These are phyloP conservation scores for Rhinella marina DNA, from an alignment of 2,797 vertebrate species.

Conservation along the genomic window DNA sequence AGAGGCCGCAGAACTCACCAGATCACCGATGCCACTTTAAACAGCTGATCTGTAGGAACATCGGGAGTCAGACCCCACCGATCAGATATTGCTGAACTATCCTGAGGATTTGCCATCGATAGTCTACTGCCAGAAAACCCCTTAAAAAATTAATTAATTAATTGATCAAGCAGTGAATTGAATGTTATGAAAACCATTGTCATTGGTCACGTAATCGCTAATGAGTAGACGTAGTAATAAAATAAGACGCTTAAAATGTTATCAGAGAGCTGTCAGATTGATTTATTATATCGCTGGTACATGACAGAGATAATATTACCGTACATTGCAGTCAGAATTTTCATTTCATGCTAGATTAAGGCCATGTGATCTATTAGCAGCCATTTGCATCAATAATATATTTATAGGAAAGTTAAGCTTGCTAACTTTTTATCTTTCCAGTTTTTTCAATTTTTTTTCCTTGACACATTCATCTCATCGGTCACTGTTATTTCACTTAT, in stretches of 20 bases:
- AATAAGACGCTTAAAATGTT: slow-evolving; percentile 28
- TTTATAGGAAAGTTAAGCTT: too few species aligned
- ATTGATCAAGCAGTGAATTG: not conserved
- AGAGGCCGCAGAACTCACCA: too few species aligned
- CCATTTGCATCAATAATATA: not conserved
- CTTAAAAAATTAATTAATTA: not conserved
- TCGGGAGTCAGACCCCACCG: too few species aligned
- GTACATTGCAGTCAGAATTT: not conserved
- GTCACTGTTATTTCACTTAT: not conserved
- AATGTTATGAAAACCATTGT: not conserved
- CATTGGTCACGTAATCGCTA: slow-evolving; percentile 2
- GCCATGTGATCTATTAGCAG: not conserved
- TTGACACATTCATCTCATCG: not conserved
- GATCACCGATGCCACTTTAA: too few species aligned
- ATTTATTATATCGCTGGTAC: slow-evolving; percentile 14
- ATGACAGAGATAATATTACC: not conserved
- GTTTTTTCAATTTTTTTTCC: not conserved
- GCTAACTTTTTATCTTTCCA: too few species aligned
- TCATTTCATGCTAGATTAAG: slow-evolving; percentile 43
- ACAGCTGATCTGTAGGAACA: too few species aligned
- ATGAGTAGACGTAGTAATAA: not conserved
- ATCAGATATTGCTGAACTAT: too few species aligned
- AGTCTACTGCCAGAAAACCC: too few species aligned
- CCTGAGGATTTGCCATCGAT: too few species aligned
- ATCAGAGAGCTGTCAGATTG: slow-evolving; percentile 31